Evolutionary conservation across 2,113 vertebrate genomes (phyloP), one percentile per base, ranked within the genome.

Genomic region (Mormyrus lacerda): DNA sequence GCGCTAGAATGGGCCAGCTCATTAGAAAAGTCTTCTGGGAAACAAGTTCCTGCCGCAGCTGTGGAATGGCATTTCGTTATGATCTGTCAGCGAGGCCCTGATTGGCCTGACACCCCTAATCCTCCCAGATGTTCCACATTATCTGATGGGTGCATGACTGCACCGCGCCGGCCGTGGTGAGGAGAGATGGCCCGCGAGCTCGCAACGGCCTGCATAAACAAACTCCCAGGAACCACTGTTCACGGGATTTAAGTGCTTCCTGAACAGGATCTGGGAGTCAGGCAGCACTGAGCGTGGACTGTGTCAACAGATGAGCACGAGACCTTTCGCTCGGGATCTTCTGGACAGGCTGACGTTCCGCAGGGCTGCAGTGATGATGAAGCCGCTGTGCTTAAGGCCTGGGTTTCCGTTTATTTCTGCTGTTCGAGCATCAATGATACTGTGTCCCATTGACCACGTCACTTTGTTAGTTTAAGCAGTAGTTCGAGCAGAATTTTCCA

Each of bases 81-180:
- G 95, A 96, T 96, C 95, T 95, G 94, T 96, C 95, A 96, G 95
- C 93, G 92, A 93, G 88, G 51, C 88, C 7, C 94, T 93, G 93
- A 93, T 93, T 95, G 95, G 93, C 93, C 95, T 94, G 94, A 94
- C 92, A 91, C 93, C 65, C 94, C 93, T 95, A 93, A 94, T 93
- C 93, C 94, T 94, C 94, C 95, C 96, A 97, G 96, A 97, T 96
- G 96, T 96, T 96, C 92, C 90, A 93, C 92, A 92, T 95, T 96
- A 96, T 95, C 90, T 91, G 94, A 95, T 95, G 94, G 96, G 95
- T 95, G 95, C 93, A 87, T 92, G 94, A 93, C 94, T 93, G 92
- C 94, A 91, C 91, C 85, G 76, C 87, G 19, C 47, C 91, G 92
- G 92, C 91, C 84, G 0, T 90, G 87, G 58, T 79, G 73, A 21